These are phyloP conservation scores for Chauna torquata DNA, from an alignment of 2,113 vertebrate genomes.

Conservation along the genomic window DNA sequence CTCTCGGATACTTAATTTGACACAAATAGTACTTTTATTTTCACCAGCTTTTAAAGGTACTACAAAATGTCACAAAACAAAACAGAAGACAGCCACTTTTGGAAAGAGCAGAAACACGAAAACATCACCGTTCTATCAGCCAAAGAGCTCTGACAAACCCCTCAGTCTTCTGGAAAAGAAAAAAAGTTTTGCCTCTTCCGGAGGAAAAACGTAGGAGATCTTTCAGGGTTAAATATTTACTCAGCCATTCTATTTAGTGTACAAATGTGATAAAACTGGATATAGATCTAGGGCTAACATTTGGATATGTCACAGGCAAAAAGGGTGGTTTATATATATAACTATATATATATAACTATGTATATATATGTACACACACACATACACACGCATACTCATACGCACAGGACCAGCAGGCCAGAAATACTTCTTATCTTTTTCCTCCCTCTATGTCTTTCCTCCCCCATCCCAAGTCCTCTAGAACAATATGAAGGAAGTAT, in stretches of 20 bases:
- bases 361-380: fast-evolving
- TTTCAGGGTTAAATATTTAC: background rate
- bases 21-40: background rate
- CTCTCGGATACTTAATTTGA: background rate
- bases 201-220: background rate
- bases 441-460: background rate
- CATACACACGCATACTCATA: fast-evolving
- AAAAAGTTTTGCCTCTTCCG: background rate
- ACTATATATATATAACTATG: no score
- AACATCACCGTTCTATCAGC: background rate
- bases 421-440: background rate
- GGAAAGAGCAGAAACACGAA: background rate
- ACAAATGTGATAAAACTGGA: background rate
- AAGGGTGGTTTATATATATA: background rate
- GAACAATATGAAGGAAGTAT: background rate
- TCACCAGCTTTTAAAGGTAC: background rate
- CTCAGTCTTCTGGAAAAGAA: background rate
- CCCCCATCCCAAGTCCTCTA: background rate
- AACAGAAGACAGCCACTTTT: background rate
- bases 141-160: background rate
- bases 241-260: background rate
- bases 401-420: background rate
- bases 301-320: background rate
- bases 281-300: background rate
- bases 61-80: background rate